A percentile compares a stretch with the other conserved stretches of the same genome.
These are phyloP conservation scores for Aphelocoma californica DNA, from an alignment of 2,797 vertebrate genomes.

Conservation along the genomic window DNA sequence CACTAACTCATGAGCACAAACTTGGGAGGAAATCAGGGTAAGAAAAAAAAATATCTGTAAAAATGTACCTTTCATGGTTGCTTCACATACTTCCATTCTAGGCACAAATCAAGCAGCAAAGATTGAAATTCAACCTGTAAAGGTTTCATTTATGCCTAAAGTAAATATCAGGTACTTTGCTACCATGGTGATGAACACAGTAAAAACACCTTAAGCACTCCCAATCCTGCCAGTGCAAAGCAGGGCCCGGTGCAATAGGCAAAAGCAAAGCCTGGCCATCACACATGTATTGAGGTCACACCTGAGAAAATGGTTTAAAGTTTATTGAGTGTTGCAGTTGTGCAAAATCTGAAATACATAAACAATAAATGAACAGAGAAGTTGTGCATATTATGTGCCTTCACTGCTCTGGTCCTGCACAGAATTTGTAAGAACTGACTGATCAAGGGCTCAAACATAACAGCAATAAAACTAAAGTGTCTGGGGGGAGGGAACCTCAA, in stretches of 20 bases:
- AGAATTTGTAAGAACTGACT: background rate
- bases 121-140: slow-evolving; percentile 1
- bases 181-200: slow-evolving; percentile 9
- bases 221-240: background rate
- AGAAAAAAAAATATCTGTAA: background rate
- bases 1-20: background rate
- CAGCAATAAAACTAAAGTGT: background rate
- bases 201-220: background rate
- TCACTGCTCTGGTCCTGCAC: background rate
- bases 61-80: background rate
- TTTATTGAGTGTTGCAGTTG: background rate
- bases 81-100: background rate
- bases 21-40: background rate
- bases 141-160: background rate
- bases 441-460: background rate
- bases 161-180: slow-evolving; percentile 31
- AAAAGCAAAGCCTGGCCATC: background rate
- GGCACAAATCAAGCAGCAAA: slow-evolving; percentile 7
- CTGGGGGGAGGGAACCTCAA: background rate
- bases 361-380: background rate
- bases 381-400: background rate
- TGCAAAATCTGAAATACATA: background rate
- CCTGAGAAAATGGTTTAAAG: background rate
- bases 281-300: background rate
- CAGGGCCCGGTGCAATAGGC: background rate